phyloP scores from a whole-genome alignment of 37 sponge, comb jelly and placozoan species.

The Geodia barretti region DNA sequence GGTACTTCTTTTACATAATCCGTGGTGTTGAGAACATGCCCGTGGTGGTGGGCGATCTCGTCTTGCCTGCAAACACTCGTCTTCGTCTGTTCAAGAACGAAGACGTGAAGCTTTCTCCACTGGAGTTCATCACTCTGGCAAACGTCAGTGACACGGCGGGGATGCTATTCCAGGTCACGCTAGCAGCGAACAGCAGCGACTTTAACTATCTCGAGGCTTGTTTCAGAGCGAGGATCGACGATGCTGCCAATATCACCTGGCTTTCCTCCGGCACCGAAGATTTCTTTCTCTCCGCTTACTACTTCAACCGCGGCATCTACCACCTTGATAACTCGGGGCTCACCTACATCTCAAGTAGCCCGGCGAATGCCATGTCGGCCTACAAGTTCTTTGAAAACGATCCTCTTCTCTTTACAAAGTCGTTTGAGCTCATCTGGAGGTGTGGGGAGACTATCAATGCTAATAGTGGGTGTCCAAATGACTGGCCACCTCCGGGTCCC shows the following conservation, averaged over 20 bases:
- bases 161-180: conserved; percentile 55
- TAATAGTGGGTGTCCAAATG: conserved; percentile 61
- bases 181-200: conserved; percentile 58
- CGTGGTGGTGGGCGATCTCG: conserved; percentile 62
- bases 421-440: conserved; percentile 67
- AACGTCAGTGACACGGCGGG: conserved; percentile 43
- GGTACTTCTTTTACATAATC: conserved; percentile 72
- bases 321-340: conserved; percentile 71
- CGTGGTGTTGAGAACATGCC: conserved; percentile 82
- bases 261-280: conserved; percentile 88
- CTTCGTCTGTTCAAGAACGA: conserved; percentile 73
- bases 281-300: conserved; percentile 88
- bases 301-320: conserved; percentile 60
- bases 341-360: conserved; percentile 35
- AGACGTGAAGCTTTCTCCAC: conserved; percentile 24
- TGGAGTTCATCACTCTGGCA: conserved; percentile 62
- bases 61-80: conserved; percentile 54
- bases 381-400: conserved; percentile 89
- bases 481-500: conserved; percentile 33
- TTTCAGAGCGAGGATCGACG: conserved; percentile 70
- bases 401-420: conserved; percentile 75
- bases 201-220: conserved; percentile 80
- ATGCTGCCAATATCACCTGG: conserved; percentile 33
- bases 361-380: conserved; percentile 55
- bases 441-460: conserved; percentile 61